These are phyloP conservation scores for Plebejus argus DNA, from an alignment of 2,888 invertebrate species.

Conservation along the genomic window DNA sequence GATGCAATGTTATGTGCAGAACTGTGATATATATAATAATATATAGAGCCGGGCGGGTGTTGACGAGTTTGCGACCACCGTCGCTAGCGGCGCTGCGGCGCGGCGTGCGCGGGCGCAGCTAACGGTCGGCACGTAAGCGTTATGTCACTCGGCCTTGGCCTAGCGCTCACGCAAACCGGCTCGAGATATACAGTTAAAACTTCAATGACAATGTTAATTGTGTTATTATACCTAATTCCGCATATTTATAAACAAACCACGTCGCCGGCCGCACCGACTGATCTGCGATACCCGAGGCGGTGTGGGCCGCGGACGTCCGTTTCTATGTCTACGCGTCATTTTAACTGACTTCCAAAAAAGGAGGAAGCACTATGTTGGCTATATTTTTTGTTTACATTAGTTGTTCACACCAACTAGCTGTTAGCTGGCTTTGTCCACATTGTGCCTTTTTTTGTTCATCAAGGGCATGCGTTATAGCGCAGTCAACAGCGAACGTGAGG, in stretches of 20 bases:
- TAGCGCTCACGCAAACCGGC: constrained; percentile 54
- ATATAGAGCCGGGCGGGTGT: constrained; percentile 33
- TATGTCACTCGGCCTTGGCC: constrained; percentile 76
- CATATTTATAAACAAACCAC: constrained; percentile 47
- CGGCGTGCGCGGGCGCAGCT: constrained; percentile 46
- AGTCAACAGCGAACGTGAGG: too few species aligned
- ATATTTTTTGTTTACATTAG: not conserved
- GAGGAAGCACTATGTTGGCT: not conserved
- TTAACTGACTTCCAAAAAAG: not conserved
- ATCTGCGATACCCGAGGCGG: not conserved
- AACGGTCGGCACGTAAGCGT: constrained; percentile 59
- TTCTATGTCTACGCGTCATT: not conserved
- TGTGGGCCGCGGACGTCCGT: not conserved
- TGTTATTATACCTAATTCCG: constrained; percentile 11
- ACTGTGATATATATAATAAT: not conserved
- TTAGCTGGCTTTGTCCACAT: too few species aligned
- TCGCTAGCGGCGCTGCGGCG: constrained; percentile 43
- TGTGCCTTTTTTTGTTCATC: too few species aligned
- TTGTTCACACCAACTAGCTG: too few species aligned
- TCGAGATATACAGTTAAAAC: constrained; percentile 33
- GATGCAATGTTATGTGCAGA: not conserved
- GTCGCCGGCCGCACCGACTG: not conserved
- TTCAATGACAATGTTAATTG: constrained; percentile 34
- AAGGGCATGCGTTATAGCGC: too few species aligned
- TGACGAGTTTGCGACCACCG: constrained; percentile 40